Percentiles rank a stretch among this genome's conserved stretches.
Conservation (phyloP, 2,888 invertebrate genomes). For the Neoscelio sp. region DNA sequence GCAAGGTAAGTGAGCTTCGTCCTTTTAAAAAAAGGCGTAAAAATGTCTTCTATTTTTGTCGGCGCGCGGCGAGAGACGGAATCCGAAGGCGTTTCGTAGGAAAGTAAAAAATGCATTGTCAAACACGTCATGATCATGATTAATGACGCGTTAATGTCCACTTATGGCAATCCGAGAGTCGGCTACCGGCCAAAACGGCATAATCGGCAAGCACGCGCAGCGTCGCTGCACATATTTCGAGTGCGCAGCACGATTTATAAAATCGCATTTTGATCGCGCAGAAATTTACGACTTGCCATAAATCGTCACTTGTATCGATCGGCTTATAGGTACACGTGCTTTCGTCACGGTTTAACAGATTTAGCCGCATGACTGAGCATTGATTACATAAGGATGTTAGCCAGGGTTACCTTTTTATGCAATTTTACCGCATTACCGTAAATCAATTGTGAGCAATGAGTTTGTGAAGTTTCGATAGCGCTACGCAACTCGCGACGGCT, state of each 20-base stretch:
- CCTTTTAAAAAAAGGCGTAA: constrained; percentile 30
- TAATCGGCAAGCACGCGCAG: constrained; percentile 69
- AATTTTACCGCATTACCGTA: constrained; percentile 51
- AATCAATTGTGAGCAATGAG: constrained; percentile 56
- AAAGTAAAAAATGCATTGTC: constrained; percentile 64
- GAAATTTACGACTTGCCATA: constrained; percentile 73
- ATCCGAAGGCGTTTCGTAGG: constrained; percentile 49
- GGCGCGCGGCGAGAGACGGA: constrained; percentile 10
- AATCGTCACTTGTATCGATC: constrained; percentile 71
- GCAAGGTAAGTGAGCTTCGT: constrained; percentile 59
- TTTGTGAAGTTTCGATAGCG: constrained; percentile 3
- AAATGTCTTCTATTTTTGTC: constrained; percentile 25
- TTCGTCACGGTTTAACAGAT: constrained; percentile 68
- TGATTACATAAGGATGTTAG: constrained; percentile 61
- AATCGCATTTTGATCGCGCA: constrained; percentile 72
- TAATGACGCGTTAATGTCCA: constrained; percentile 79
- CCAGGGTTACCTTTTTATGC: constrained; percentile 41
- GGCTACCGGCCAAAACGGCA: constrained; percentile 76
- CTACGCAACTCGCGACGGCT: constrained; percentile 13
- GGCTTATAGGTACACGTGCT: constrained; percentile 68
- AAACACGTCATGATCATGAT: constrained; percentile 73
- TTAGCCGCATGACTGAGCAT: constrained; percentile 60
- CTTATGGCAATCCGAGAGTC: constrained; percentile 74
- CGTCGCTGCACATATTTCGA: constrained; percentile 63
- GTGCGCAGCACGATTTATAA: constrained; percentile 69